Percentiles rank a stretch among this genome's conserved stretches.
phyloP scores from a whole-genome alignment of 2,797 vertebrate species.

The Chrosomus eos region DNA sequence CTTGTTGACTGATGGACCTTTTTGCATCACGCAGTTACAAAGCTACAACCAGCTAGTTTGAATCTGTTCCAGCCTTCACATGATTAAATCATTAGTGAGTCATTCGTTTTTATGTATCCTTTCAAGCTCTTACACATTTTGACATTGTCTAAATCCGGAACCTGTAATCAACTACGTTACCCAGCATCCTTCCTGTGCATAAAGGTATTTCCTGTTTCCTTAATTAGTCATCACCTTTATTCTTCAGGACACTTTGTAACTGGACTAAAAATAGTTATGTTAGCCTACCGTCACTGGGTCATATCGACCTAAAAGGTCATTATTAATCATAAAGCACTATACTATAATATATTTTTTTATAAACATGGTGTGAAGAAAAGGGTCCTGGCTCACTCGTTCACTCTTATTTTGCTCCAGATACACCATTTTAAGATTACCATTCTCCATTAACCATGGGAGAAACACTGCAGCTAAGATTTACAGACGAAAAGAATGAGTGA shows the following conservation, averaged over 20 bases:
- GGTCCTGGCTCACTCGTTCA: background rate
- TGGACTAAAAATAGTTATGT: slow-evolving; percentile 40
- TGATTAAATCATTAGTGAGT: slow-evolving; percentile 59
- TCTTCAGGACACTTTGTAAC: slow-evolving; percentile 13
- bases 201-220: slow-evolving; percentile 51
- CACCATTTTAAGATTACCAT: background rate
- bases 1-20: background rate
- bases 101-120: slow-evolving; percentile 39
- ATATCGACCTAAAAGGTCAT: background rate
- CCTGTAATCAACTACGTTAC: slow-evolving; percentile 50
- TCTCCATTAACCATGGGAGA: background rate
- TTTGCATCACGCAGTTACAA: background rate
- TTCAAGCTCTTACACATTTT: slow-evolving; percentile 25
- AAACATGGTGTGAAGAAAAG: background rate
- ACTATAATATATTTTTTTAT: background rate
- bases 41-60: background rate
- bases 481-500: background rate
- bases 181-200: slow-evolving; percentile 59
- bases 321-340: background rate
- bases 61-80: slow-evolving; percentile 29
- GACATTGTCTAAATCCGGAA: slow-evolving; percentile 57
- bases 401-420: background rate
- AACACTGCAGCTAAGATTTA: background rate
- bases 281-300: background rate
- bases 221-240: slow-evolving; percentile 33